These are phyloP conservation scores for Cryptomyrus ogoouensis DNA, from an alignment of 2,113 vertebrate genomes.

Conservation along the genomic window DNA sequence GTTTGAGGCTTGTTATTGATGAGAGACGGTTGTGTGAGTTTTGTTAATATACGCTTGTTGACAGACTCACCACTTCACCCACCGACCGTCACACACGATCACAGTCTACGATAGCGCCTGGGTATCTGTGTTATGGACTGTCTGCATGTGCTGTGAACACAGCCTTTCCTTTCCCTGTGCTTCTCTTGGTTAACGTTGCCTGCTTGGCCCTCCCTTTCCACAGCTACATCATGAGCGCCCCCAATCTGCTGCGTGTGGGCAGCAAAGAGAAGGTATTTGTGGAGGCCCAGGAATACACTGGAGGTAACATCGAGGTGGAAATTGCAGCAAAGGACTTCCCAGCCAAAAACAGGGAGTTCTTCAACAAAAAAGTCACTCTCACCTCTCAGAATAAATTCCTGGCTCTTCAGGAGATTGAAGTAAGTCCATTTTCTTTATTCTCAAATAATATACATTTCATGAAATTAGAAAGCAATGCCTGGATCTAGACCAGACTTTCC, in stretches of 20 bases:
- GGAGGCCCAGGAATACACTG: slow-evolving; percentile 54
- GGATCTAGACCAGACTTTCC: background rate
- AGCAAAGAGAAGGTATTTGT: slow-evolving; percentile 58
- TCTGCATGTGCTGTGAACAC: background rate
- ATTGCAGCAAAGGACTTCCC: slow-evolving; percentile 51
- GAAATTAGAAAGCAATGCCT: background rate
- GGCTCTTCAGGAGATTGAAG: slow-evolving; percentile 30
- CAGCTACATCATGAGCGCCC: slow-evolving; percentile 55
- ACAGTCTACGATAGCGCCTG: background rate
- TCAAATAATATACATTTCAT: background rate
- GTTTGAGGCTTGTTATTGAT: background rate
- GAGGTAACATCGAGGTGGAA: background rate
- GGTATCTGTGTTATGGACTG: background rate
- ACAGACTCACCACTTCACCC: background rate
- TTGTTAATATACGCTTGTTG: background rate
- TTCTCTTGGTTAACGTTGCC: background rate
- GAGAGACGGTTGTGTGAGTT: background rate
- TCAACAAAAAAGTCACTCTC: slow-evolving; percentile 30
- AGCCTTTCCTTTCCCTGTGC: background rate
- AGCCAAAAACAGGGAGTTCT: slow-evolving; percentile 26
- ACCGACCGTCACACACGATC: background rate
- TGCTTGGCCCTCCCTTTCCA: background rate
- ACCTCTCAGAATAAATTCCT: slow-evolving; percentile 30
- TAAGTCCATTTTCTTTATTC: slow-evolving; percentile 15
- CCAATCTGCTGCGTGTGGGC: slow-evolving; percentile 59